phyloP scores from a whole-genome alignment of 2,797 vertebrate species.

The Gorsachius magnificus region DNA sequence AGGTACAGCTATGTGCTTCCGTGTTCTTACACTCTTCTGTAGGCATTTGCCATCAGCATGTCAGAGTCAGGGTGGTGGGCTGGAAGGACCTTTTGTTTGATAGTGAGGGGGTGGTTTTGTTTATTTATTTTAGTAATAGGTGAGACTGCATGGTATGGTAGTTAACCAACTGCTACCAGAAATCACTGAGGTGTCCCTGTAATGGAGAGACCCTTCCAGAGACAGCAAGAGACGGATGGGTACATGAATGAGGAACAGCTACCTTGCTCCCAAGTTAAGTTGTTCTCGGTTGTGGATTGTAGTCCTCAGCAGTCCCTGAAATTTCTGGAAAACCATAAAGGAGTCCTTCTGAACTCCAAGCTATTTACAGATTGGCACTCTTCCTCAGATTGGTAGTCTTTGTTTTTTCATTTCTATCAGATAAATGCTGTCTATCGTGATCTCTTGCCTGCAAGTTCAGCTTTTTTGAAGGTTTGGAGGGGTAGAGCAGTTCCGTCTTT shows the following conservation, averaged over 20 bases:
- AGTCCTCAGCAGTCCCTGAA: slow-evolving; percentile 7
- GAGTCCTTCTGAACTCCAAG: not conserved
- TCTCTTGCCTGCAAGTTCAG: not conserved
- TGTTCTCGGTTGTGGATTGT: not conserved
- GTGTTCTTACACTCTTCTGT: fast-evolving
- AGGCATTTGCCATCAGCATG: not conserved
- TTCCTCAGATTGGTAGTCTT: not conserved
- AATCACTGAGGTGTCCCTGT: not conserved
- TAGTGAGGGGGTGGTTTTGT: not conserved
- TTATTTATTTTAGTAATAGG: not conserved
- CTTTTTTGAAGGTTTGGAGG: not conserved
- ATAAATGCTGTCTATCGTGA: not conserved
- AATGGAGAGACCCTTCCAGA: not conserved
- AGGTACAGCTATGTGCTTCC: not conserved
- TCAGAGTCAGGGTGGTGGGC: not conserved
- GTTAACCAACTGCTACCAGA: not conserved
- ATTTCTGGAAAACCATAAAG: slow-evolving; percentile 5
- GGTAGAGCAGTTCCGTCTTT: not conserved
- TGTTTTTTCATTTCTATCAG: not conserved
- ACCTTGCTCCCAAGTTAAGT: not conserved
- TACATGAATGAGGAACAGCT: not conserved
- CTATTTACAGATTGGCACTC: not conserved
- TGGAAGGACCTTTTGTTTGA: not conserved
- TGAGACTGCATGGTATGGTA: not conserved
- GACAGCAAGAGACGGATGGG: not conserved